phyloP scores from a whole-genome alignment of 2,113 vertebrate species.

The Procavia capensis region DNA sequence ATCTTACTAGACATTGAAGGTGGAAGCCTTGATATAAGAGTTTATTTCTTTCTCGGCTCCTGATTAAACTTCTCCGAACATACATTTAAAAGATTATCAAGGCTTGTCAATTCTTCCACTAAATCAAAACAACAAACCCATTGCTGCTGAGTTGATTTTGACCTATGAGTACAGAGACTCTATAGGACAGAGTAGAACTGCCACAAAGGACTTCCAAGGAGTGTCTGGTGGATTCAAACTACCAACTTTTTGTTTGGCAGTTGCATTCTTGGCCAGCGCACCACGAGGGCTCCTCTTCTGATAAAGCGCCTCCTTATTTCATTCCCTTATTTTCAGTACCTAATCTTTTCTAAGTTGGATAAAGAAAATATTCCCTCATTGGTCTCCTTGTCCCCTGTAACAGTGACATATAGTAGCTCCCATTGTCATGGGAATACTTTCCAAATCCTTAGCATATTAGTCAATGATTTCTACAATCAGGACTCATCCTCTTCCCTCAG shows the following conservation, averaged over 20 bases:
- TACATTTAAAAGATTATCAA: neutral
- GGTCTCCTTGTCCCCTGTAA: neutral
- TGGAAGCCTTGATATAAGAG: neutral
- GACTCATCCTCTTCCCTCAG: neutral
- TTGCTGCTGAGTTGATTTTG: no score
- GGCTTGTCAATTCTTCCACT: neutral
- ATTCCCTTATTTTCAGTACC: neutral
- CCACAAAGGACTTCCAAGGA: no score
- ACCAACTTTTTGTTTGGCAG: no score
- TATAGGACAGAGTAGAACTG: no score
- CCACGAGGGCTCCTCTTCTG: neutral
- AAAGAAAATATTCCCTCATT: neutral
- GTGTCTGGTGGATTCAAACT: no score
- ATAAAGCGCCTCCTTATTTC: neutral
- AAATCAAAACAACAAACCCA: no score
- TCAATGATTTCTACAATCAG: neutral
- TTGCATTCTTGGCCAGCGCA: no score
- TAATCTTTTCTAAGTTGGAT: neutral
- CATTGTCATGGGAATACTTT: neutral
- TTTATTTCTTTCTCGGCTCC: neutral
- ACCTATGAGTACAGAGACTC: no score
- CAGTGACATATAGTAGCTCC: neutral
- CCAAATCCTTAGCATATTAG: neutral
- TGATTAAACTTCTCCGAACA: neutral
- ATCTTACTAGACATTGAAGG: neutral